Conservation (phyloP, 2,888 invertebrate genomes). For the Phaedon cochleariae region DNA sequence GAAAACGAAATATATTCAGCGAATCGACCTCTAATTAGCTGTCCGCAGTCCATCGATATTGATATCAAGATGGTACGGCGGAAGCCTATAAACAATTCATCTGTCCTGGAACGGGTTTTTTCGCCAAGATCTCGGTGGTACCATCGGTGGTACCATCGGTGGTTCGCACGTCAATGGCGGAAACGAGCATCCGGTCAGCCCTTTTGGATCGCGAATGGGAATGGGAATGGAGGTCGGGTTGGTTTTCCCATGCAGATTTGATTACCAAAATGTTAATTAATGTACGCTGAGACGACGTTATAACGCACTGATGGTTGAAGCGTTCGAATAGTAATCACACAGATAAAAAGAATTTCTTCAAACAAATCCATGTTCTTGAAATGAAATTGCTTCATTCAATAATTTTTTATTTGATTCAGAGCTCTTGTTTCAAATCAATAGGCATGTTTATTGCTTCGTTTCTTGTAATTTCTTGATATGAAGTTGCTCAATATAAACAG, state of each 20-base stretch:
- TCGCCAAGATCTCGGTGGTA: too few species aligned
- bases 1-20: too few species aligned
- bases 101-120: constrained; percentile 33
- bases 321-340: too few species aligned
- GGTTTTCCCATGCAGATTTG: constrained; percentile 8
- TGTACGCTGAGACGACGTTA: background rate
- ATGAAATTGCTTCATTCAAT: too few species aligned
- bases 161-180: constrained; percentile 31
- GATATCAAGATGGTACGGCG: constrained; percentile 25
- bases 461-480: too few species aligned
- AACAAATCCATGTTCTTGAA: too few species aligned
- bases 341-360: too few species aligned
- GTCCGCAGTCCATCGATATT: constrained; percentile 1
- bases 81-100: constrained; percentile 27
- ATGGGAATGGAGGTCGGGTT: background rate
- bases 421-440: too few species aligned
- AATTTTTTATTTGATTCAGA: too few species aligned
- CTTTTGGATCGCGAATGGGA: background rate
- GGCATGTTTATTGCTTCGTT: too few species aligned
- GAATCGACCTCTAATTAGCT: background rate
- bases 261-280: background rate
- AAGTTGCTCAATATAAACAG: too few species aligned
- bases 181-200: constrained; percentile 44
- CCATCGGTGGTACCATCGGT: background rate
- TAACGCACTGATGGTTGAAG: too few species aligned